Evolutionary conservation across 2,797 vertebrate genomes (phyloP).

Genomic region (Melanotaenia boesemani): DNA sequence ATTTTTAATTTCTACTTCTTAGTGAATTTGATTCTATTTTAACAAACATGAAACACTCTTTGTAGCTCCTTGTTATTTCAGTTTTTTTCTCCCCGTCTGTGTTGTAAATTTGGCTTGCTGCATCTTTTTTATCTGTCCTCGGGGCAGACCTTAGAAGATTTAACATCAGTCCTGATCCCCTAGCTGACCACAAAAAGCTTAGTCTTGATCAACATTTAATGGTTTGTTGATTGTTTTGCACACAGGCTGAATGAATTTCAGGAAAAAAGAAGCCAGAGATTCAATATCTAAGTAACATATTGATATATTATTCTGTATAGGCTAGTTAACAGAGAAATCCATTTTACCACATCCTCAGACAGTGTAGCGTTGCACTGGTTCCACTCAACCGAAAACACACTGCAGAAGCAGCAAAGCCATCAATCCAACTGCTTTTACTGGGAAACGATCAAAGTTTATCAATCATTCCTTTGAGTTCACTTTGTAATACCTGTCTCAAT

Average conservation of each 20-base stretch:
- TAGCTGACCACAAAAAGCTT: constrained; percentile 2
- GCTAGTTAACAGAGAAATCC: constrained; percentile 20
- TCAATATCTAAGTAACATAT: constrained; percentile 3
- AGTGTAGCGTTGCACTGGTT: constrained; percentile 23
- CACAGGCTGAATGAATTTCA: constrained; percentile 1
- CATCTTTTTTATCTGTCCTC: constrained; percentile 4
- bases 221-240: constrained; percentile 3
- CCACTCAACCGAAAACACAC: constrained; percentile 32
- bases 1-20: not conserved
- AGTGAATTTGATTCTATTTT: not conserved
- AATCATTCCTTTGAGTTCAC: constrained; percentile 18
- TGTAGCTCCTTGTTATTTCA: not conserved
- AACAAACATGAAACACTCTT: not conserved
- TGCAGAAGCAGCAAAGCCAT: constrained; percentile 38
- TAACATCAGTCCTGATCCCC: not conserved
- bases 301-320: constrained; percentile 3
- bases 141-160: not conserved
- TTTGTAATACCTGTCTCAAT: not conserved
- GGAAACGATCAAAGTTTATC: constrained; percentile 8
- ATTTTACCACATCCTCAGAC: constrained; percentile 11
- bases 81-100: not conserved
- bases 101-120: not conserved
- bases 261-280: constrained; percentile 10
- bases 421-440: constrained; percentile 40
- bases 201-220: not conserved